Evolutionary conservation across 2,113 vertebrate genomes (phyloP).

Genomic region (Scytalopus superciliaris): DNA sequence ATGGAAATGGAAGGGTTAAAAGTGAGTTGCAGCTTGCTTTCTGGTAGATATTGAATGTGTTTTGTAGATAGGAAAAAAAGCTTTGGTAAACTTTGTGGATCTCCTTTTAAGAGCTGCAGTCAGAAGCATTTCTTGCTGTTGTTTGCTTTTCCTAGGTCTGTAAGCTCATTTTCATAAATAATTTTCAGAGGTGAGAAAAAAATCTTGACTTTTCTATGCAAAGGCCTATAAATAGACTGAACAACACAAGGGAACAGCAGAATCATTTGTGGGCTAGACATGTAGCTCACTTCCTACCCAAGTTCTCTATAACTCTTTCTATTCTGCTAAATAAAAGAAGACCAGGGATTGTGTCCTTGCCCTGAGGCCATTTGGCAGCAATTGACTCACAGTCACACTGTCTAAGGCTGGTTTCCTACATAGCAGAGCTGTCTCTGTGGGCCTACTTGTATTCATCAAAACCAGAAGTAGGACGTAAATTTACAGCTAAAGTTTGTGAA

Average conservation of each 20-base stretch:
- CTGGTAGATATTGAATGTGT: neutral
- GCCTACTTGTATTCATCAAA: neutral
- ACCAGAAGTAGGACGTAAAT: neutral
- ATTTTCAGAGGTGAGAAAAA: neutral
- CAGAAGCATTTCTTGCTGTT: neutral
- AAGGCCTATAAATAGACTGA: neutral
- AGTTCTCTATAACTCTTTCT: neutral
- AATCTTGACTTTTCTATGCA: neutral
- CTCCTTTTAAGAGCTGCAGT: neutral
- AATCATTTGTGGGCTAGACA: neutral
- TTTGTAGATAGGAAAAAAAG: neutral
- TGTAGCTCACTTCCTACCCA: neutral
- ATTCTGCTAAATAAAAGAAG: neutral
- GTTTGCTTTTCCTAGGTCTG: neutral
- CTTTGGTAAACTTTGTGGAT: neutral
- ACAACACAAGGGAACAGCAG: neutral
- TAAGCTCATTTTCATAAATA: neutral
- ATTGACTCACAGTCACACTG: neutral
- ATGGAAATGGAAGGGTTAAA: neutral
- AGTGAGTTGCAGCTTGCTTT: neutral
- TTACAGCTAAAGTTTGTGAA: neutral
- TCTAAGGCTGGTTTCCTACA: neutral
- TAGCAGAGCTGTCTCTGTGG: neutral
- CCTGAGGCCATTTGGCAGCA: neutral
- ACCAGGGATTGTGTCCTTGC: neutral